These are phyloP conservation scores for Vireo altiloquus DNA, from an alignment of 2,113 vertebrate genomes.

Conservation along the genomic window DNA sequence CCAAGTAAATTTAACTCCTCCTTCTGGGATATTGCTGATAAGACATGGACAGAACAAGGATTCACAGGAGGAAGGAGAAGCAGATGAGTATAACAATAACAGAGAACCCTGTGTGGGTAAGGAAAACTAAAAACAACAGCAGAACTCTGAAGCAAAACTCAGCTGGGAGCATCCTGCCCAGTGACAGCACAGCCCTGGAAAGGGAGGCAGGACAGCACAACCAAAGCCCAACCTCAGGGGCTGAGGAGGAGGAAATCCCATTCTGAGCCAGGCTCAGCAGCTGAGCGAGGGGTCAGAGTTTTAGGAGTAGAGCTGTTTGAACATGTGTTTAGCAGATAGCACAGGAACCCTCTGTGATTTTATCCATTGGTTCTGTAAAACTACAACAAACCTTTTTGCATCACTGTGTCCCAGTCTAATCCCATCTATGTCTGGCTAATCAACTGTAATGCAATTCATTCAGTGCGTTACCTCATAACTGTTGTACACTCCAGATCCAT, in stretches of 20 bases:
- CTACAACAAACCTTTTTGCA: not conserved
- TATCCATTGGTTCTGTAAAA: not conserved
- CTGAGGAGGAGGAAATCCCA: not conserved
- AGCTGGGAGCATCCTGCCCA: rapidly evolving
- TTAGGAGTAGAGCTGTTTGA: not conserved
- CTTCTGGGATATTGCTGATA: not conserved
- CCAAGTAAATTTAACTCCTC: not conserved
- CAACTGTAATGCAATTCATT: not conserved
- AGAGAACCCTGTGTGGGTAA: not conserved
- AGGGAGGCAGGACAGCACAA: not conserved
- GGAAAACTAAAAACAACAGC: not conserved
- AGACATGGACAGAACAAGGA: not conserved
- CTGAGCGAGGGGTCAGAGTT: not conserved
- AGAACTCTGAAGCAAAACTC: not conserved
- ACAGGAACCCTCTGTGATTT: not conserved
- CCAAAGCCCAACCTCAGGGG: rapidly evolving
- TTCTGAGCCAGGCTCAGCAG: not conserved
- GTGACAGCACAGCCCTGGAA: not conserved
- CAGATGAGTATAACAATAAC: not conserved
- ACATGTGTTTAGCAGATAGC: not conserved
- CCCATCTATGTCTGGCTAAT: not conserved
- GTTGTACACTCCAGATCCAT: not conserved
- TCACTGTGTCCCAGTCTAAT: not conserved
- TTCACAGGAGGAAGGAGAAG: not conserved
- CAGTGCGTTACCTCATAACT: not conserved